These are phyloP conservation scores for Quadroppia sp. DNA, from an alignment of 2,888 invertebrate genomes.

Conservation along the genomic window DNA sequence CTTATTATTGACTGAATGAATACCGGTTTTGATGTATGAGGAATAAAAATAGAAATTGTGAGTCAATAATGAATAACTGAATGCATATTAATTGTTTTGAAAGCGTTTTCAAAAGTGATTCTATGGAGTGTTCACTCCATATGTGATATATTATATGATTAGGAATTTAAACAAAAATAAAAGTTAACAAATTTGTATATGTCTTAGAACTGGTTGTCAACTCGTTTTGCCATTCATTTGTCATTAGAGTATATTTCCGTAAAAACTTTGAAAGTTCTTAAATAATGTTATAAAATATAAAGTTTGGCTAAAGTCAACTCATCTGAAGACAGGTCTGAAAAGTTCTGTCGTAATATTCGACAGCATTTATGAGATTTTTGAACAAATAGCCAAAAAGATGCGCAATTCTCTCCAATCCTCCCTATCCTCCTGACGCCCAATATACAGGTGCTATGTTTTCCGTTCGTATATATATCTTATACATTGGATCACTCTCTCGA, in stretches of 20 bases:
- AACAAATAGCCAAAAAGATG: background rate
- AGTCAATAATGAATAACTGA: too few species aligned
- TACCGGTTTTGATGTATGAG: too few species aligned
- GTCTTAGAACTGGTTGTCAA: background rate
- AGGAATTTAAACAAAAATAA: too few species aligned
- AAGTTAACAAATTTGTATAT: too few species aligned
- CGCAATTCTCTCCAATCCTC: background rate
- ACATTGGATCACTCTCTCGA: background rate
- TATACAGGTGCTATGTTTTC: background rate
- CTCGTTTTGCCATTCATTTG: background rate
- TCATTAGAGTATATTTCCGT: background rate
- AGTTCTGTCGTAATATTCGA: background rate
- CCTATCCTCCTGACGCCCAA: background rate
- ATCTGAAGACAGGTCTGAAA: background rate
- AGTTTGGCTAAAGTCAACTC: too few species aligned
- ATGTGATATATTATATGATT: too few species aligned
- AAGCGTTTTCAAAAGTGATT: too few species aligned
- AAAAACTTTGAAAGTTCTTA: background rate
- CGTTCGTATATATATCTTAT: background rate
- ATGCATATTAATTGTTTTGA: too few species aligned
- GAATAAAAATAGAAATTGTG: too few species aligned
- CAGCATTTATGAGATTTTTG: background rate
- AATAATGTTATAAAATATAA: background rate
- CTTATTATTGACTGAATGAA: too few species aligned
- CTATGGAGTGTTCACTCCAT: too few species aligned